Evolutionary conservation across 2,113 vertebrate species (phyloP), one percentile per base, ranked within the genome.

Genomic region (Chinchilla lanigera): DNA sequence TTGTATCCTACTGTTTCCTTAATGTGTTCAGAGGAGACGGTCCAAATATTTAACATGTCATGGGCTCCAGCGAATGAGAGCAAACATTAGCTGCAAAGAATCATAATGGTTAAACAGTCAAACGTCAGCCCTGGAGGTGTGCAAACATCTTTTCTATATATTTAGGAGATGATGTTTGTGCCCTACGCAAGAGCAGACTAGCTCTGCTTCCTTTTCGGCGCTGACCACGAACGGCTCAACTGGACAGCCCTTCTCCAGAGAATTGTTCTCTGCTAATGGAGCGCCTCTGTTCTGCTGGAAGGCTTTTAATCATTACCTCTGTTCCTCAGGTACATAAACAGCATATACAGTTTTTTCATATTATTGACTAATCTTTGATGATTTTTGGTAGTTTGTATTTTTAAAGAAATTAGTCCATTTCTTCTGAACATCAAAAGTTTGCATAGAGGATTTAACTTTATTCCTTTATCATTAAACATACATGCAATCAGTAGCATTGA

Each of bases 61-160:
- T 73, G 19, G n/a, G 3, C 5, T 75, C 7, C 63, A 30, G 1
- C 2, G 4, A 17, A 2, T 47, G 56, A 88, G 11, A 84, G 35
- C 4, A 52, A 35, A 85, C 1, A 11, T 17, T n/a, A 50, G 28
- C 61, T 65, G 41, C 47, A 35, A 26, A 58, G 3, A 86, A 5
- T 44, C 30, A 16, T 52, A 83, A 3, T 24, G 22, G 9, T 54
- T 13, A 14, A 19, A 83, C 1, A 30, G 13, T 24, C 22, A 38
- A 41, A 28, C 11, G 12, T 28, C 2, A 28, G 2, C 5, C 17
- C 30, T 63, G 8, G 26, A 52, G 3, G 0, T 38, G 1, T 2
- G 5, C 38, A 41, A 50, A 44, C 1, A 67, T 10, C 1, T 47
- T 6, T 1, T 13, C 12, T 17, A 10, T 9, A 0, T 5, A 5